phyloP scores from a whole-genome alignment of 2,888 invertebrate genomes.

The Diachrysia chrysitis region DNA sequence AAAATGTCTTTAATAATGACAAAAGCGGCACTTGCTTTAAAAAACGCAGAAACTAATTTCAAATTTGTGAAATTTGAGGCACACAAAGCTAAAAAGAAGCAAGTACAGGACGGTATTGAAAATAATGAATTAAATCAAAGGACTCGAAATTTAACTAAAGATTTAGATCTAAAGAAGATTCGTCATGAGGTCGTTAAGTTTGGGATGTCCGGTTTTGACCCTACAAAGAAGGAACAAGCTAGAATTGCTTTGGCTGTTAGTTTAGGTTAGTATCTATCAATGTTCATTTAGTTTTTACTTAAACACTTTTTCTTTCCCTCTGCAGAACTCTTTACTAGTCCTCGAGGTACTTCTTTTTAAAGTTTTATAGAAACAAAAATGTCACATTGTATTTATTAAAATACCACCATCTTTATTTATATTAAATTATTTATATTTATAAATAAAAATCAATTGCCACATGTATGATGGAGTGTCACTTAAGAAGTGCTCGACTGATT shows the following conservation, averaged over 20 bases:
- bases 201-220: conserved; percentile 93
- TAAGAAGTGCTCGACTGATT: no score
- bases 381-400: no score
- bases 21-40: conserved; percentile 86
- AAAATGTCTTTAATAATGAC: conserved; percentile 83
- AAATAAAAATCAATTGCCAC: no score
- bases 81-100: conserved; percentile 86
- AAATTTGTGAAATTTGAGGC: conserved; percentile 86
- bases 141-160: conserved; percentile 68
- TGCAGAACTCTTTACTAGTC: no score
- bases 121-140: conserved; percentile 52
- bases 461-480: no score
- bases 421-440: no score
- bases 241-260: conserved; percentile 93
- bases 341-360: no score
- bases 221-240: conserved; percentile 93
- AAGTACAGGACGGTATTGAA: conserved; percentile 45
- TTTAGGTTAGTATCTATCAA: conserved; percentile 89
- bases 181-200: conserved; percentile 95
- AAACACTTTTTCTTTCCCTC: no score
- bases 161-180: conserved; percentile 93
- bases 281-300: no score
- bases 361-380: no score
- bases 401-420: no score
- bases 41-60: conserved; percentile 81